phyloP scores from a whole-genome alignment of 2,797 vertebrate species.

The Siniperca scherzeri region DNA sequence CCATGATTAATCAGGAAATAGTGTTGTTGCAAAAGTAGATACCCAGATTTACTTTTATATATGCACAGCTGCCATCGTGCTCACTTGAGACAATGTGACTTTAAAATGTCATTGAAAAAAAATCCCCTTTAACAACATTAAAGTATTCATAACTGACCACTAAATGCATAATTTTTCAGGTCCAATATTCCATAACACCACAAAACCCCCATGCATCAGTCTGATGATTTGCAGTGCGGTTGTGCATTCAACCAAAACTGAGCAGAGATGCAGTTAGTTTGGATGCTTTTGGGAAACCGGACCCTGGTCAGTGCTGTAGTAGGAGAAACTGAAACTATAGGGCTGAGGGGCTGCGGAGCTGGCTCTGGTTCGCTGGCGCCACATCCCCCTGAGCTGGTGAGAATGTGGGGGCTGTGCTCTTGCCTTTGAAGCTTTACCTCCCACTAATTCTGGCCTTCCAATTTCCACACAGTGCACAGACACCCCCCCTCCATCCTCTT shows the following conservation, averaged over 20 bases:
- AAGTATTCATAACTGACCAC: constrained; percentile 41
- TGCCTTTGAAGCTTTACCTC: constrained; percentile 92
- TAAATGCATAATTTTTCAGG: constrained; percentile 18
- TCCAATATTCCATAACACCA: constrained; percentile 41
- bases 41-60: constrained; percentile 29
- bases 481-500: constrained; percentile 72
- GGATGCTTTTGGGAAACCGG: constrained; percentile 77
- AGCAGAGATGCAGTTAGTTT: constrained; percentile 57
- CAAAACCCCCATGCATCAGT: constrained; percentile 24
- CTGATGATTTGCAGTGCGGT: constrained; percentile 44
- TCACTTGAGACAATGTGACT: background rate
- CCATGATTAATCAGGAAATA: constrained; percentile 52
- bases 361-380: constrained; percentile 89
- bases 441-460: constrained; percentile 92
- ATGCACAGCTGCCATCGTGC: constrained; percentile 18
- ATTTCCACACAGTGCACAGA: constrained; percentile 89
- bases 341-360: constrained; percentile 80
- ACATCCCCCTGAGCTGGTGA: constrained; percentile 89
- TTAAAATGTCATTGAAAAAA: constrained; percentile 35
- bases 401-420: constrained; percentile 90
- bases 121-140: constrained; percentile 17
- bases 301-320: constrained; percentile 75
- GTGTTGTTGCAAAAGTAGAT: constrained; percentile 37
- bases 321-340: constrained; percentile 80
- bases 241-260: constrained; percentile 37